Percentiles rank a stretch among this genome's conserved stretches.
These are phyloP conservation scores for Macrobrachium rosenbergii DNA, from an alignment of 1,140 invertebrate genomes.

Conservation along the genomic window DNA sequence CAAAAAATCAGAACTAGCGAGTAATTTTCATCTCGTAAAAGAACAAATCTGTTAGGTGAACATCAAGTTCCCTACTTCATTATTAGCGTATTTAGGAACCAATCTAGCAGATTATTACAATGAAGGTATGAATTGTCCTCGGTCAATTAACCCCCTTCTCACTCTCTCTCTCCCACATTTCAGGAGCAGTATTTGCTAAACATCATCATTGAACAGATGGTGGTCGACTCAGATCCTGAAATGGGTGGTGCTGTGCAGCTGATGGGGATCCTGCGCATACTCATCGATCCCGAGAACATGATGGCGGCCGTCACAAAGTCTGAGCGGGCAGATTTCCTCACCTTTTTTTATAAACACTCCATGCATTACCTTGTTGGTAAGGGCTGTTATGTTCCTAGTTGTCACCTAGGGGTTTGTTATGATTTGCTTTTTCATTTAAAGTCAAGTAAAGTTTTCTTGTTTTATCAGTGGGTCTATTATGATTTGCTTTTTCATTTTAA, in stretches of 20 bases:
- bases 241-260: slow-evolving; percentile 96
- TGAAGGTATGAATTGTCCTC: too few relatives aligned
- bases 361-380: slow-evolving; percentile 93
- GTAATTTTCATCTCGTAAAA: too few relatives aligned
- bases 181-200: slow-evolving; percentile 88
- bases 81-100: too few relatives aligned
- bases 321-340: slow-evolving; percentile 98
- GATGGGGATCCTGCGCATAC: slow-evolving; percentile 91
- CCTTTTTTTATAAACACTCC: slow-evolving; percentile 99
- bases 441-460: too few relatives aligned
- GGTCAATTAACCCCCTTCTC: not conserved
- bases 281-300: slow-evolving; percentile 99
- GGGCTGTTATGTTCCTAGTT: slow-evolving; percentile 50
- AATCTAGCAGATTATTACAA: too few relatives aligned
- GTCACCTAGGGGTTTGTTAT: not conserved
- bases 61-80: too few relatives aligned
- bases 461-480: too few relatives aligned
- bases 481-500: too few relatives aligned
- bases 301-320: slow-evolving; percentile 92
- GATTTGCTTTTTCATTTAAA: too few relatives aligned
- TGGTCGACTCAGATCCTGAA: slow-evolving; percentile 80
- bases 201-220: slow-evolving; percentile 97
- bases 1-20: too few relatives aligned
- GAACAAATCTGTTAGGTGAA: too few relatives aligned
- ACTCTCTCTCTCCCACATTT: slow-evolving; percentile 5